Percentiles rank a stretch among this genome's conserved stretches.
Conservation (phyloP, 2,888 invertebrate species). For the Carcina quercana region DNA sequence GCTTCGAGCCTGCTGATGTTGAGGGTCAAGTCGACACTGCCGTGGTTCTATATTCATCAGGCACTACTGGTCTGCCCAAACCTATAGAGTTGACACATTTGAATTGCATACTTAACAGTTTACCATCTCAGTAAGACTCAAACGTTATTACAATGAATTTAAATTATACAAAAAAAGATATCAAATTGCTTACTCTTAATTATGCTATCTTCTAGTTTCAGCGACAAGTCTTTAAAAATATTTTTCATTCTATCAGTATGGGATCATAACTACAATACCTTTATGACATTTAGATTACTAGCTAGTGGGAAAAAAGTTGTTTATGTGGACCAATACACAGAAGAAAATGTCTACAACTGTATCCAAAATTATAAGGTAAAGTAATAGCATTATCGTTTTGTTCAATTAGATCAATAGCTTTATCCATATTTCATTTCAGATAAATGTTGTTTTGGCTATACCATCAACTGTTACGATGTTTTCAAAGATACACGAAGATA, state of each 20-base stretch:
- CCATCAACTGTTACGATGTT: constrained; percentile 36
- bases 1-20: constrained; percentile 57
- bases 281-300: constrained; percentile 49
- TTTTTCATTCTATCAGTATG: constrained; percentile 44
- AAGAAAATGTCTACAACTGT: constrained; percentile 26
- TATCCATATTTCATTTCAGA: too few species aligned
- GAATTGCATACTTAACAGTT: constrained; percentile 61
- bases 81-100: constrained; percentile 77
- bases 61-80: constrained; percentile 81
- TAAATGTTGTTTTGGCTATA: constrained; percentile 40
- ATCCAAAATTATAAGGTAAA: constrained; percentile 34
- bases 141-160: too few species aligned
- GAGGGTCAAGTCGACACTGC: constrained; percentile 46
- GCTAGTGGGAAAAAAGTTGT: constrained; percentile 39
- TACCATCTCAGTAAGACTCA: constrained; percentile 43
- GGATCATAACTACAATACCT: constrained; percentile 52
- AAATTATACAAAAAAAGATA: too few species aligned
- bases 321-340: constrained; percentile 26
- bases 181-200: too few species aligned
- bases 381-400: too few species aligned
- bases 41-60: constrained; percentile 78
- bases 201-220: constrained; percentile 35
- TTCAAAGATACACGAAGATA: constrained; percentile 31
- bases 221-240: constrained; percentile 32
- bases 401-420: too few species aligned